Base-by-base conservation (phyloP, 2,888 invertebrate species). In the Sarcophaga rosellei region DNA sequence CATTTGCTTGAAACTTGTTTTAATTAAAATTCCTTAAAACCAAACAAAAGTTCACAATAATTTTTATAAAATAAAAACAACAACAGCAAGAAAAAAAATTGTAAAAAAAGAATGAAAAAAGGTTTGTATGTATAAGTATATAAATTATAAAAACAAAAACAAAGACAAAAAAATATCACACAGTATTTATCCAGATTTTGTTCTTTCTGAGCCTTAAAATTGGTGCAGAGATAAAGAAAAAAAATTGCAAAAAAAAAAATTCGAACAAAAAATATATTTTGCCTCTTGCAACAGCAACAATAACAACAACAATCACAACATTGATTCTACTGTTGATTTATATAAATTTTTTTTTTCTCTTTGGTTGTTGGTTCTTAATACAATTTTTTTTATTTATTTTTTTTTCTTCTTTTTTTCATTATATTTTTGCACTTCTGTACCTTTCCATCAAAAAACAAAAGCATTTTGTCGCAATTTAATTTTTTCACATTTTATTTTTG, bases 21-120 rank as follows among this genome's bases (percentile, higher is more conserved):
- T 84, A 84, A 84, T 84, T 84, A 84, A 84, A 79, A 84, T 84
- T 84, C 79, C 75, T 79, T 79, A 47, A 84, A 84, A 84, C 69
- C 79, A 79, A 84, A 81, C 66, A 76, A 81, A 79, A 75, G 76
- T 75, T 68, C 75, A 66, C 70, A 81, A 85, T 73, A 81, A 77
- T 62, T 77, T 85, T 69, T 70, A 57, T 65, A 20, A 53, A 53
- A 53, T 15, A 53, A 53, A 53, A 53, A 5, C 17, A 15, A 15
- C 17, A 17, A 0, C 35, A 10, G 2, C 1, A 53, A 0, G 0
- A 15, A 47, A 21, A 53, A 47, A 21, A 53, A 8, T 23, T 17
- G 3, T 3, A 53, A 53, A 53, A 53, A 53, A 53, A 15, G 4
- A 53, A 35, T 10, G 2, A 0, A 82, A 76, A 81, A 72, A 72